Conservation (phyloP, 2,797 vertebrate genomes). For the Margarornis squamiger region DNA sequence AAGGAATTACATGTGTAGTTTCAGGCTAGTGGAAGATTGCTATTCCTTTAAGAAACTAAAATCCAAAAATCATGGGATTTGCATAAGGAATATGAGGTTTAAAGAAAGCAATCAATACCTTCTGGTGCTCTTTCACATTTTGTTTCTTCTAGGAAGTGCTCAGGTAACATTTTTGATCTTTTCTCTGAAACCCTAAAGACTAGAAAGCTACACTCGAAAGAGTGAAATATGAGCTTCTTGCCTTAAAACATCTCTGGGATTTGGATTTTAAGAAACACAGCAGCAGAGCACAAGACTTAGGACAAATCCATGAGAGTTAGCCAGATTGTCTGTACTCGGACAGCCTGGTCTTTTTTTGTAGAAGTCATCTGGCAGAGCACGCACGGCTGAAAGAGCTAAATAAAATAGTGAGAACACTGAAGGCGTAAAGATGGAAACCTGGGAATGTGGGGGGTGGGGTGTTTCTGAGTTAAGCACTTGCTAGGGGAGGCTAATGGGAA, state of each 20-base stretch:
- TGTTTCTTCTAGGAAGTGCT: slow-evolving; percentile 9
- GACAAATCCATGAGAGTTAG: neutral
- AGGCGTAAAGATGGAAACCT: slow-evolving; percentile 34
- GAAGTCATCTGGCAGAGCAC: slow-evolving; percentile 11
- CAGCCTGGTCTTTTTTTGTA: neutral
- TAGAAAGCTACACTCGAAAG: neutral
- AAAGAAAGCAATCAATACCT: neutral
- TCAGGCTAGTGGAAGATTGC: neutral
- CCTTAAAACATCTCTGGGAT: neutral
- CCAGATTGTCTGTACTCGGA: neutral
- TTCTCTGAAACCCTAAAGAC: slow-evolving; percentile 1
- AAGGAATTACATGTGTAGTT: neutral
- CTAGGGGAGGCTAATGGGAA: slow-evolving; percentile 29
- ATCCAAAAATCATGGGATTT: neutral
- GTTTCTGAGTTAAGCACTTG: slow-evolving; percentile 47
- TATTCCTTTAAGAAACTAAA: neutral
- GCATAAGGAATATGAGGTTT: neutral
- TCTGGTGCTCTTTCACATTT: neutral
- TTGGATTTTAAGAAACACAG: slow-evolving; percentile 6
- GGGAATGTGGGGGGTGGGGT: slow-evolving; percentile 30
- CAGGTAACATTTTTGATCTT: slow-evolving; percentile 18
- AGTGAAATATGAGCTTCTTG: neutral
- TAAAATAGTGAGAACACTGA: slow-evolving; percentile 25
- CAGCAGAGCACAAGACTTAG: neutral
- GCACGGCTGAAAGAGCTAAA: slow-evolving; percentile 18